Percentiles rank a stretch among this genome's conserved stretches.
Conservation (phyloP, 37 sponge, comb jelly and placozoan genomes). For the Chondrilla cf. caribensis region DNA sequence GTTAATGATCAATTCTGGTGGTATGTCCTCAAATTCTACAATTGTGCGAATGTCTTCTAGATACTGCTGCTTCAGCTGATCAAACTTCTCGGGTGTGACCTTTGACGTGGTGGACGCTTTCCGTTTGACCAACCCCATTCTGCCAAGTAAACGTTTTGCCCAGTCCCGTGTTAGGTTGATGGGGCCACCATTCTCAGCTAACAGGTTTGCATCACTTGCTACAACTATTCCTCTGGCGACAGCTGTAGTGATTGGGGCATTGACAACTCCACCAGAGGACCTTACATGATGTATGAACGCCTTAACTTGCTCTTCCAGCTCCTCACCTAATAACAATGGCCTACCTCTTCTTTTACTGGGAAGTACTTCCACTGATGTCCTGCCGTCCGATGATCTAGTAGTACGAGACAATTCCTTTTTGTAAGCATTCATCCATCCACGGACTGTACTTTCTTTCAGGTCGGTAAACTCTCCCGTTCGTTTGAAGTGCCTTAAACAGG, state of each 20-base stretch:
- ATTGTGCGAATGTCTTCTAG: slow-evolving; percentile 33
- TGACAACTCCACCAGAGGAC: slow-evolving; percentile 1
- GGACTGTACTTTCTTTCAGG: neutral
- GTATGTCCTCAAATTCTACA: slow-evolving; percentile 59
- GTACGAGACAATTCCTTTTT: too few relatives aligned
- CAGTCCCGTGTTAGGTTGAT: slow-evolving; percentile 39
- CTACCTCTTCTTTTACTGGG: slow-evolving; percentile 11
- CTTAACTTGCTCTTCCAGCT: slow-evolving; percentile 22
- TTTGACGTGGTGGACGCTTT: slow-evolving; percentile 48
- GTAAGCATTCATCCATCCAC: too few relatives aligned
- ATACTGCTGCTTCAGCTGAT: slow-evolving; percentile 39
- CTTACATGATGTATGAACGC: neutral
- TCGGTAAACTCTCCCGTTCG: neutral
- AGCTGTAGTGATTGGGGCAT: slow-evolving; percentile 13
- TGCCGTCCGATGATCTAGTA: too few relatives aligned
- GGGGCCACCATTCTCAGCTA: slow-evolving; percentile 15
- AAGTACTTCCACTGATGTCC: neutral
- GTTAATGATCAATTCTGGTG: slow-evolving; percentile 50
- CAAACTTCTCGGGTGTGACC: slow-evolving; percentile 36
- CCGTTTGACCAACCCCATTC: slow-evolving; percentile 65
- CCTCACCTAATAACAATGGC: slow-evolving; percentile 23
- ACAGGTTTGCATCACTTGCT: slow-evolving; percentile 17
- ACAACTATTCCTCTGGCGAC: slow-evolving; percentile 13
- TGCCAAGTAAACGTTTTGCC: slow-evolving; percentile 38
- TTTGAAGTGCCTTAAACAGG: too few relatives aligned